Base-by-base conservation (phyloP, 2,888 invertebrate species). In the Phortica okadai region DNA sequence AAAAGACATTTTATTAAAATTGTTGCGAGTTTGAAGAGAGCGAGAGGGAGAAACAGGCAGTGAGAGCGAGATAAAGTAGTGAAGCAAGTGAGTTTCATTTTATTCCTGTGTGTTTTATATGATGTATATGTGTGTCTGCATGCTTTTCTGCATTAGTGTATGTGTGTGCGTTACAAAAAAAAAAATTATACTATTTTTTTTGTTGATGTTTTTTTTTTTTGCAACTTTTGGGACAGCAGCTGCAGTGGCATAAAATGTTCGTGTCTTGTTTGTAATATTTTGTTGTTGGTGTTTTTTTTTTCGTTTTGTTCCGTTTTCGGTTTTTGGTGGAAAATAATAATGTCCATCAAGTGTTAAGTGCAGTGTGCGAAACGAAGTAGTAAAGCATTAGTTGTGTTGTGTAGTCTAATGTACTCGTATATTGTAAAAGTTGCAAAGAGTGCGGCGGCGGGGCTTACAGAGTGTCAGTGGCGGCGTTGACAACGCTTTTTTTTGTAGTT, bases 221-320 rank as follows among this genome's bases (percentile, higher is more conserved):
- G 21, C 21, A 21, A 21, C 21, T 44, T 42, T 67, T 67, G 25
- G 41, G 66, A 42, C 41, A 44, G 66, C 66, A 67, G 44, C 66
- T 67, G 66, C 66, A 67, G 41, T 67, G 5, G n/a, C 14, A 42
- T 2, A 67, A 67, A 67, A 42, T n/a, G 2, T n/a, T 64, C 5
- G 11, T n/a, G 64, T 21, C 21, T 21, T 21, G 21, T 21, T 11
- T 64, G 58, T n/a, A 58, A 58, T 59, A 6, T 59, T n/a, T 16
- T 59, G 33, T 64, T 21, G 21, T 64, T 10, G 4, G 25, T 64
- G 11, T 64, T 41, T 64, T 11, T 41, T 64, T 11, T 6, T 64
- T 25, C 41, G 25, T 41, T 64, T 64, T 2, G n/a, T 33, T 64
- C 11, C 7, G 21, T 21, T 21, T 21, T 21, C 21, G 21, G 21